Evolutionary conservation across 2,113 vertebrate species (phyloP).

Genomic region (Ramphastos sulfuratus): DNA sequence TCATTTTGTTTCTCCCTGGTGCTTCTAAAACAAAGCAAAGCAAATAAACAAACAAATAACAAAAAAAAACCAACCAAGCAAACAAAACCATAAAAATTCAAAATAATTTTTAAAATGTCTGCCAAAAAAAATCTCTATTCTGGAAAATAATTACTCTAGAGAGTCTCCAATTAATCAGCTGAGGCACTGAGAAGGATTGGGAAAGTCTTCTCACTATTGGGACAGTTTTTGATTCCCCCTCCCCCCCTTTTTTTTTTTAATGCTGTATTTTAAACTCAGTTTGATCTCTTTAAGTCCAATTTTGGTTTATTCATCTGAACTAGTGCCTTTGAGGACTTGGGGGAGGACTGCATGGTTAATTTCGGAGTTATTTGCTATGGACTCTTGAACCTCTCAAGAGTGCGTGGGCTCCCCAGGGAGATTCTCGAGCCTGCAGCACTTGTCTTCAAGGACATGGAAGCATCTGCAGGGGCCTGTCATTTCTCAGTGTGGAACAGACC

Average conservation of each 20-base stretch:
- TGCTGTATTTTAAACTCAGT: neutral
- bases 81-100: neutral
- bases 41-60: too few species aligned
- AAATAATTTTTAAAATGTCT: neutral
- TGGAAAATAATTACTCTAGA: neutral
- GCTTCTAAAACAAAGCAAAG: neutral
- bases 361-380: conserved; percentile 38
- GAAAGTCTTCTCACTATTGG: neutral
- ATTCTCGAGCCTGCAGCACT: neutral
- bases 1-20: neutral
- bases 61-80: neutral
- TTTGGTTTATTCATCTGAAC: conserved; percentile 11
- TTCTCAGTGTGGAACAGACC: neutral
- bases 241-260: neutral
- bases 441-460: conserved; percentile 29
- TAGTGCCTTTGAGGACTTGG: neutral
- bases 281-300: conserved; percentile 28
- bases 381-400: conserved; percentile 33
- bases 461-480: conserved; percentile 22
- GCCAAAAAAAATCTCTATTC: neutral
- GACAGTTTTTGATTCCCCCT: neutral
- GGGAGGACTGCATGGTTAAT: conserved; percentile 31
- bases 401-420: neutral
- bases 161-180: neutral
- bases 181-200: neutral